Evolutionary conservation across 2,113 vertebrate species (phyloP).

Genomic region (Aegithalos caudatus): DNA sequence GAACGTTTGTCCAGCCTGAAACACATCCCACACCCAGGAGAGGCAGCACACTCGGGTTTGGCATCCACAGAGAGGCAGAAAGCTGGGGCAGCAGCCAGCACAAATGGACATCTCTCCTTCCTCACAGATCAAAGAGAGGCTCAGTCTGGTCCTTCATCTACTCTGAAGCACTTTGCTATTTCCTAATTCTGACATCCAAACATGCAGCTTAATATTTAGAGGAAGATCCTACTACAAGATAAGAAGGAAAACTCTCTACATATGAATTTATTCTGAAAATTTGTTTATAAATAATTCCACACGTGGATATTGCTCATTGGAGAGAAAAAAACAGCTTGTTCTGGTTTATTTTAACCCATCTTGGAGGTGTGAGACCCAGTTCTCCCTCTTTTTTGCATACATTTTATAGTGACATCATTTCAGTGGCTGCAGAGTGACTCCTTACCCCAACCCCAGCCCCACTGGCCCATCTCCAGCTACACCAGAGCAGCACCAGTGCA

Average conservation of each 20-base stretch:
- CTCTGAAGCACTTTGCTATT: not conserved
- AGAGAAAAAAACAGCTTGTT: not conserved
- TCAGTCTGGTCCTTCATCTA: not conserved
- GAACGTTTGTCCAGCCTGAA: not conserved
- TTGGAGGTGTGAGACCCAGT: not conserved
- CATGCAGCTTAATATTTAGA: not conserved
- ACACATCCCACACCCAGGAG: not conserved
- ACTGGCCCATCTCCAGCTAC: fast-evolving
- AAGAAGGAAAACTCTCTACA: not conserved
- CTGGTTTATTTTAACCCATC: not conserved
- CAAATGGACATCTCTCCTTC: not conserved
- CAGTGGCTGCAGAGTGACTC: not conserved
- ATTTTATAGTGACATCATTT: not conserved
- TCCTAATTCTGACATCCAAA: not conserved
- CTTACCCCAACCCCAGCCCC: not conserved
- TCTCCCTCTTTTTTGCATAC: not conserved
- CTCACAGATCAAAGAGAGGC: not conserved
- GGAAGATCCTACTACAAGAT: not conserved
- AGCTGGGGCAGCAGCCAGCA: not conserved
- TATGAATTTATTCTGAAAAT: not conserved
- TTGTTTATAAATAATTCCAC: constrained; percentile 4
- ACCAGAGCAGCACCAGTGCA: not conserved
- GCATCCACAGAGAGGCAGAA: not conserved
- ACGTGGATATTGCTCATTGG: not conserved
- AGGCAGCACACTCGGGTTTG: fast-evolving